These are phyloP conservation scores for Rhinoptilus africanus DNA, from an alignment of 2,113 vertebrate genomes.

Conservation along the genomic window DNA sequence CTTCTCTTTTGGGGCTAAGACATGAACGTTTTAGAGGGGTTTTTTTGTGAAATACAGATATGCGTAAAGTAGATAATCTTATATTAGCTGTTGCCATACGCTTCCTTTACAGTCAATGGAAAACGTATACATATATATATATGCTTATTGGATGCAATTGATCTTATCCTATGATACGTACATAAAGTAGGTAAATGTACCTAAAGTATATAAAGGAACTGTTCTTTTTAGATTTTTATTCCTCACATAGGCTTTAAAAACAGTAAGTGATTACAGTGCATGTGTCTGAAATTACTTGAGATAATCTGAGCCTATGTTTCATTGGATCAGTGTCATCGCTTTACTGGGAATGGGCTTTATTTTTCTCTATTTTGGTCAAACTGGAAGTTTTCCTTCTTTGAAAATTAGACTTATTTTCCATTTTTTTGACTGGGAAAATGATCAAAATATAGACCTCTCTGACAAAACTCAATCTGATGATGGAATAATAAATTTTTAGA, in stretches of 20 bases:
- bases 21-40: fast-evolving
- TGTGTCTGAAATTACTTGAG: background rate
- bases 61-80: background rate
- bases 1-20: background rate
- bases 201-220: background rate
- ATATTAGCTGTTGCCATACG: background rate
- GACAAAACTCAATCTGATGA: background rate
- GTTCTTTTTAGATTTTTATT: background rate
- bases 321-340: background rate
- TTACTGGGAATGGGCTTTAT: background rate
- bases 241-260: background rate
- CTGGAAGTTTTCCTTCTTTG: background rate
- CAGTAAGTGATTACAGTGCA: background rate
- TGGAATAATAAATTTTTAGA: background rate
- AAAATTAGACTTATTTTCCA: background rate
- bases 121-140: background rate
- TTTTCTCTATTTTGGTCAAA: background rate
- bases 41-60: background rate
- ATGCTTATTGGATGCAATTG: background rate
- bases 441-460: background rate
- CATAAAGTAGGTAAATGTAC: background rate
- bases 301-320: background rate
- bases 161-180: background rate
- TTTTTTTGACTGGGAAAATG: background rate
- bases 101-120: background rate